Evolutionary conservation across 2,113 vertebrate genomes (phyloP), one percentile per base, ranked within the genome.

Genomic region (Hylia prasina): DNA sequence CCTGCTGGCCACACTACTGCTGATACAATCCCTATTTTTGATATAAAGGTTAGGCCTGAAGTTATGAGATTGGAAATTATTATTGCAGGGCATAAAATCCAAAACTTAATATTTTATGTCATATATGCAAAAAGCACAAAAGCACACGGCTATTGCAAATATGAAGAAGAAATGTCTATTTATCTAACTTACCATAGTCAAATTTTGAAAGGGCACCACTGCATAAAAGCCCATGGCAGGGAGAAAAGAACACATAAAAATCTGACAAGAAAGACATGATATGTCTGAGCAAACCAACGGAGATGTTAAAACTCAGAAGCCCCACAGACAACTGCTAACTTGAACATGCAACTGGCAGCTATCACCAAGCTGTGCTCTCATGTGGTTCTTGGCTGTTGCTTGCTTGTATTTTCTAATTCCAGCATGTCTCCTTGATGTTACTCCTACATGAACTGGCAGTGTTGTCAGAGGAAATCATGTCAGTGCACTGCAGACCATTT

Each of bases 401-500:
- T 95, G 80, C 60, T 77, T 91, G 65, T 93, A 31, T 89, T 95
- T 95, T 90, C 90, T 96, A 93, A 96, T 94, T 96, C 86, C 94
- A 95, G 44, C 70, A 58, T 73, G 82, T 56, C 72, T 96, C 60
- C 89, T 79, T 6, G 33, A 78, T 95, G 92, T 94, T 84, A 76
- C 70, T 93, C 71, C 82, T 96, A 96, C 87, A 78, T 73, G 92
- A 96, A 93, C 94, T 96, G 97, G 95, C 96, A 97, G 81, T 76
- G 73, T 78, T 96, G 97, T 96, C 96, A 96, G 60, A 96, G 77
- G 45, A 87, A 73, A 97, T 97, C 88, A 96, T 71, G 90, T 95
- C 95, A 94, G 71, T n/a, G 61, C 56, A 30, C 37, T 54, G 65
- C 81, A 89, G 82, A 94, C 84, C 87, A 94, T 87, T 94, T 96